Evolutionary conservation across 2,888 invertebrate genomes (phyloP), one percentile per base, ranked within the genome.

Genomic region (Pterostichus niger): DNA sequence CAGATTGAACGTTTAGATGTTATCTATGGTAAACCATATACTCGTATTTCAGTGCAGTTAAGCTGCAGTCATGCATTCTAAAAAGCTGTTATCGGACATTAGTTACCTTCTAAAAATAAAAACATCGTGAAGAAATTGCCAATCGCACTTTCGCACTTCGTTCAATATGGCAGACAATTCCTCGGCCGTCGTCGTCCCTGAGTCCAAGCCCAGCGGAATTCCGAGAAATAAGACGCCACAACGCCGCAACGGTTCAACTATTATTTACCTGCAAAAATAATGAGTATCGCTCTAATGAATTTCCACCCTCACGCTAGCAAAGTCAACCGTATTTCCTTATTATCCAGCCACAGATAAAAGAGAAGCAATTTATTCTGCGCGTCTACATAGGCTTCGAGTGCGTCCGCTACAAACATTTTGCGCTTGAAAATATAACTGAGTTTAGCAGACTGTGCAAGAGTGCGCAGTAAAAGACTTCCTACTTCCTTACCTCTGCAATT

Each of bases 261-360:
- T 80, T 68, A 68, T 80, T 80, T 64, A 79, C 64, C 64, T 73
- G 75, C 46, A 31, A 82, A 82, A 82, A 73, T 82, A 82, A 82
- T 75, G 82, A 82, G 82, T 82, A 24, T 40, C 82, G 33, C 33
- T 59, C 56, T 73, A 75, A 82, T 75, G 56, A 75, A 75, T 61
- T 73, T 75, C 35, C 75, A 68, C 61, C 75, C 40, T 40, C 75
- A 56, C 46, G 33, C 31, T 68, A 17, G 76, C 52, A 24, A 76
- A 68, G 68, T 68, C 68, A 79, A 17, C 68, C 46, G 64, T 68
- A 79, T 68, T 52, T 79, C 68, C 79, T 79, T 79, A 79, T 79
- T 79, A 79, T 78, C 68, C 68, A 49, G 64, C 68, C 79, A 15
- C 68, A 68, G 64, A 68, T 79, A 68, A 79, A 79, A 79, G 61